phyloP scores from a whole-genome alignment of 2,113 vertebrate species.

The Plestiodon gilberti region DNA sequence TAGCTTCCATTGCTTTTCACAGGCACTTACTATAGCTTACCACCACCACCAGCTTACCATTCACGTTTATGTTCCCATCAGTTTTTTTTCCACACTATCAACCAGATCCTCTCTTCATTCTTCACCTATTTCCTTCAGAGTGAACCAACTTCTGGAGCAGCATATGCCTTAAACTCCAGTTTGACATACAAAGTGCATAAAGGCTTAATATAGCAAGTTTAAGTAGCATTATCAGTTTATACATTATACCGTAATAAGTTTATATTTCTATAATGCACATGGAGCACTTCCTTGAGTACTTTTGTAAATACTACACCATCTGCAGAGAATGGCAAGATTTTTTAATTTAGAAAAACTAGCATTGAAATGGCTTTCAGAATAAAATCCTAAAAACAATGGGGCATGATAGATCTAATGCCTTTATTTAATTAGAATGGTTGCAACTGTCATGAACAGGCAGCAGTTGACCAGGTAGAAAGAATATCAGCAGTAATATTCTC shows the following conservation, averaged over 20 bases:
- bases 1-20: neutral
- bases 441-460: neutral
- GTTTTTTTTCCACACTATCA: neutral
- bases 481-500: neutral
- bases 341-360: neutral
- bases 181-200: neutral
- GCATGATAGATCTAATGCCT: neutral
- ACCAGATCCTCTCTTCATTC: neutral
- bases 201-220: neutral
- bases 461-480: neutral
- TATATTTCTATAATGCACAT: neutral
- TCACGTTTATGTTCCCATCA: neutral
- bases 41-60: no score
- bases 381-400: neutral
- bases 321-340: neutral
- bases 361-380: neutral
- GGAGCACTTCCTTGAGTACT: neutral
- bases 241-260: neutral
- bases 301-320: neutral
- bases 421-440: constrained; percentile 19
- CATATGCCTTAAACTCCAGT: neutral
- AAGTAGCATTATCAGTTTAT: neutral
- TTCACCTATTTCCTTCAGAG: no score
- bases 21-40: neutral
- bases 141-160: neutral